Evolutionary conservation across 2,888 invertebrate species (phyloP), one percentile per base, ranked within the genome.

Genomic region (Yponomeuta plumbellus): DNA sequence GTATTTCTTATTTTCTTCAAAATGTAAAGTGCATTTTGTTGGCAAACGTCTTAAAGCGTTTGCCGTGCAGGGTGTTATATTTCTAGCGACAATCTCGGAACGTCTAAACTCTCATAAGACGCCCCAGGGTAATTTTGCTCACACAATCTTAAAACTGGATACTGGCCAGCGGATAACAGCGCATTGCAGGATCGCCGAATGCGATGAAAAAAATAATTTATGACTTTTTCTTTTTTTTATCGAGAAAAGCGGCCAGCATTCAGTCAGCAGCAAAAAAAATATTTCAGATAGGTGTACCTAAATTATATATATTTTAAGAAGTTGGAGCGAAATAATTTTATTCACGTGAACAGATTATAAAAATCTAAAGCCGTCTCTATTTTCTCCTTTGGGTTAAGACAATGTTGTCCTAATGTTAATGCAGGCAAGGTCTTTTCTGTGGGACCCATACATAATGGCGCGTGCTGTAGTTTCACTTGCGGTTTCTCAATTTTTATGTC

Each of bases 111-210:
- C 80, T 80, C 77, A 76, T 76, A 77, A 78, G 75, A 84, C 78
- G 80, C 34, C 34, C 34, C 74, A 74, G 75, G 77, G 81, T 81
- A 84, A 86, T 85, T 86, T 83, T 79, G 44, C 77, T 78, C 44
- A 81, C 80, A 84, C 84, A 86, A 87, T 88, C 80, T 85, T 71
- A 75, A 76, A 83, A 75, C 85, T 89, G 89, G 89, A 90, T 76
- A 72, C 68, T 67, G 79, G 88, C 89, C 88, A 88, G 86, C 74
- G 70, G 69, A 77, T 80, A 79, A 78, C 75, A 75, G 80, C 85
- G 85, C 86, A 86, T 75, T 85, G 86, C 87, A 74, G 83, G 56
- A 20, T 4, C 8, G n/a, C 34, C 39, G 20, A 26, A 23, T 62
- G 17, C 20, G 62, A 62, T 39, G 17, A 62, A 39, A 62, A 61